phyloP scores from a whole-genome alignment of 2,113 vertebrate species.

The Verasper variegatus region DNA sequence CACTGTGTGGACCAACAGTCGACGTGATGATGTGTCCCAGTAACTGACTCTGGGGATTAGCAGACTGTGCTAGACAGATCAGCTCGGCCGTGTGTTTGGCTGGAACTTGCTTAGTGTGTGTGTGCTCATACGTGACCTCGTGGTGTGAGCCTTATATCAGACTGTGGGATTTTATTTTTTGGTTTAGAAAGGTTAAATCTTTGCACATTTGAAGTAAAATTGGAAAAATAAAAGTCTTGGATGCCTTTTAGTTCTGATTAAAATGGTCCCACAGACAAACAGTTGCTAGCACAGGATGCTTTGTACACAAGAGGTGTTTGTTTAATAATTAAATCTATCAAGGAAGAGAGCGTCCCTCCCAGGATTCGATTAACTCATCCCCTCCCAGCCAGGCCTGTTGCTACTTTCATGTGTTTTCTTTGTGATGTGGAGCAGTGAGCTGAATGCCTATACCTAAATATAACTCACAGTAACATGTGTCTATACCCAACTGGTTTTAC shows the following conservation, averaged over 20 bases:
- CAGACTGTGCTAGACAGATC: slow-evolving; percentile 44
- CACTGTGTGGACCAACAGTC: slow-evolving; percentile 53
- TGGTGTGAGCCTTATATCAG: not conserved
- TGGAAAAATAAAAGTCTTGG: not conserved
- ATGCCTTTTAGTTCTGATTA: not conserved
- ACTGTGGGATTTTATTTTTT: not conserved
- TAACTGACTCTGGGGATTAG: slow-evolving; percentile 72
- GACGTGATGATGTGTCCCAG: slow-evolving; percentile 57
- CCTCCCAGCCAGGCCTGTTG: slow-evolving; percentile 29
- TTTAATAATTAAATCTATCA: slow-evolving; percentile 15
- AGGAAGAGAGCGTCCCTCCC: not conserved
- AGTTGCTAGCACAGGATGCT: not conserved
- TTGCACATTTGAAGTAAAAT: not conserved
- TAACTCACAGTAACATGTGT: not conserved
- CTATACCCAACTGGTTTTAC: slow-evolving; percentile 46
- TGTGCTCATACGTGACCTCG: not conserved
- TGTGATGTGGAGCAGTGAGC: not conserved
- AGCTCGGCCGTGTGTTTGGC: slow-evolving; percentile 39
- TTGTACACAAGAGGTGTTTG: not conserved
- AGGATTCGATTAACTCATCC: slow-evolving; percentile 18
- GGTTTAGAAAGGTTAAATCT: not conserved
- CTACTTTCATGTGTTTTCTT: slow-evolving; percentile 30
- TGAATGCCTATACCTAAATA: slow-evolving; percentile 10
- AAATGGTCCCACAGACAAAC: too few relatives aligned
- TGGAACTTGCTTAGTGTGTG: slow-evolving; percentile 1